A percentile compares a stretch with the other conserved stretches of the same genome.
Evolutionary conservation across 2,888 invertebrate species (phyloP).

Genomic region (Nomada flava): DNA sequence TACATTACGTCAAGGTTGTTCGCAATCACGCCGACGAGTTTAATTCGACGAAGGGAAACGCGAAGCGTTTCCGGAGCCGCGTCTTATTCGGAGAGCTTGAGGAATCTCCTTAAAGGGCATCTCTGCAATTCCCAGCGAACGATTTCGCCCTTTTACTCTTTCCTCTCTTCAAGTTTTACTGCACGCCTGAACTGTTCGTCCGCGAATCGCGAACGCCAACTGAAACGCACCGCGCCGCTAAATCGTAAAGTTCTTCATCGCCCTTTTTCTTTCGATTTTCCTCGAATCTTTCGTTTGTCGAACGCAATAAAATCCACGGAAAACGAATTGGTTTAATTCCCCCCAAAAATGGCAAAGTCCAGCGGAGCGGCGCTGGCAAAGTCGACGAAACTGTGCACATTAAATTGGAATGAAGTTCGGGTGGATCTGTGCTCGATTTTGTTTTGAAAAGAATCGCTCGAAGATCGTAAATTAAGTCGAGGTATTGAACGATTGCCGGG

Average conservation of each 20-base stretch:
- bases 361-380: too few species aligned
- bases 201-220: constrained; percentile 1
- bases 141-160: neutral
- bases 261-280: neutral
- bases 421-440: neutral
- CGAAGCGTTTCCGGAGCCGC: neutral
- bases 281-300: neutral
- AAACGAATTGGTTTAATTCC: neutral
- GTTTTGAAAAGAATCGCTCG: neutral
- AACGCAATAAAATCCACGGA: neutral
- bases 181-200: neutral
- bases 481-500: neutral
- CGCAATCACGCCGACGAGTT: constrained; percentile 11
- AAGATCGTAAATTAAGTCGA: neutral
- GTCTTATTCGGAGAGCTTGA: constrained; percentile 9
- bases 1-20: neutral
- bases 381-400: neutral
- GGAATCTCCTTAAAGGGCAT: constrained; percentile 44
- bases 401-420: neutral
- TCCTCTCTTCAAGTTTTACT: neutral
- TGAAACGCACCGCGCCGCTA: constrained; percentile 10
- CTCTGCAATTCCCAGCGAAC: constrained; percentile 8
- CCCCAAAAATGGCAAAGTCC: too few species aligned
- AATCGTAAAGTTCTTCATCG: constrained; percentile 40
- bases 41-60: neutral